Evolutionary conservation across 2,113 vertebrate genomes (phyloP).

Genomic region (Eublepharis macularius): DNA sequence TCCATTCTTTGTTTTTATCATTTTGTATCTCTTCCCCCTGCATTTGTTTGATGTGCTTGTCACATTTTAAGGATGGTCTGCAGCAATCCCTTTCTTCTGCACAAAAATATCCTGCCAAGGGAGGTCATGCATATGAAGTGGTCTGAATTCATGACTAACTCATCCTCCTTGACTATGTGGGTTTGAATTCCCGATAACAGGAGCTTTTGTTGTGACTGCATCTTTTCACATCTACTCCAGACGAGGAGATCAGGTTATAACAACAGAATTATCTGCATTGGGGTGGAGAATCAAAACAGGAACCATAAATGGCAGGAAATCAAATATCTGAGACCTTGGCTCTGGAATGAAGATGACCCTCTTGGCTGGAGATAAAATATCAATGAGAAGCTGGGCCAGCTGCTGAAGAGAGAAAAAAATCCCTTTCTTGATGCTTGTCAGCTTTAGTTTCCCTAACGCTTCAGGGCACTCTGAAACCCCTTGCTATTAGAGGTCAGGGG

Average conservation of each 20-base stretch:
- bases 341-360: conserved; percentile 54
- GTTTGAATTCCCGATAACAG: conserved; percentile 46
- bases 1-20: not conserved
- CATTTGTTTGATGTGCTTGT: conserved; percentile 48
- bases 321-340: conserved; percentile 65
- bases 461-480: conserved; percentile 24
- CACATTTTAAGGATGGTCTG: conserved; percentile 50
- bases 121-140: conserved; percentile 36
- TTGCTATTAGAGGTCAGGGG: conserved; percentile 31
- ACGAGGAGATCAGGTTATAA: conserved; percentile 61
- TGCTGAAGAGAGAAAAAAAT: conserved; percentile 15
- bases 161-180: conserved; percentile 48
- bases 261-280: conserved; percentile 64
- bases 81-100: conserved; percentile 43
- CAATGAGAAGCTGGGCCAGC: conserved; percentile 32
- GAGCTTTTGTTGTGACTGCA: conserved; percentile 49
- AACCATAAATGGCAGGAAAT: conserved; percentile 54
- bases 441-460: conserved; percentile 1
- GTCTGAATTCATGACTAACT: conserved; percentile 36
- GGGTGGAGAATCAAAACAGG: conserved; percentile 52
- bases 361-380: conserved; percentile 44
- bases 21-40: conserved; percentile 15
- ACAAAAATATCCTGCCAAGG: conserved; percentile 52
- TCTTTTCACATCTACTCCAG: conserved; percentile 51
- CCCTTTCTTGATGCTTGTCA: not conserved